Evolutionary conservation across 2,113 vertebrate species (phyloP).

Genomic region (Natator depressus): DNA sequence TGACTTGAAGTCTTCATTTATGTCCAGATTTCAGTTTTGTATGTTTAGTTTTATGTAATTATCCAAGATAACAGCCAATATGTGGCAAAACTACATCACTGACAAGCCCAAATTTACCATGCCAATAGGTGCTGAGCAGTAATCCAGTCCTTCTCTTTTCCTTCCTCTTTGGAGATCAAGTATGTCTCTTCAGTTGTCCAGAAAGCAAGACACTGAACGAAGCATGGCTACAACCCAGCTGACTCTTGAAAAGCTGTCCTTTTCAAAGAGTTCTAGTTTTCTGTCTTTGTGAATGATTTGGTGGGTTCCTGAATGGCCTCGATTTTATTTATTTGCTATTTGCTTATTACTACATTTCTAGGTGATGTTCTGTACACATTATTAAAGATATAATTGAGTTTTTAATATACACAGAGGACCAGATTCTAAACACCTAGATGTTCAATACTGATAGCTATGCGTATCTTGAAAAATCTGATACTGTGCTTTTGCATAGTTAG

Average conservation of each 20-base stretch:
- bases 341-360: background rate
- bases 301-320: background rate
- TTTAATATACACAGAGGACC: background rate
- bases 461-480: background rate
- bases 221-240: too few relatives aligned
- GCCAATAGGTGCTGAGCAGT: background rate
- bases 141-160: accelerated
- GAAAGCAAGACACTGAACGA: background rate
- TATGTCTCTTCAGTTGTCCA: background rate
- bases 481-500: background rate
- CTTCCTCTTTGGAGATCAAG: background rate
- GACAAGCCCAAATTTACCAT: background rate
- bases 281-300: background rate
- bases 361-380: background rate
- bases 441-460: background rate
- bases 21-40: background rate
- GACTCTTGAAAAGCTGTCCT: background rate
- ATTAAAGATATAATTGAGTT: background rate
- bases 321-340: background rate
- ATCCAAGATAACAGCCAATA: background rate
- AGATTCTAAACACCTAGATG: background rate
- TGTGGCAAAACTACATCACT: background rate
- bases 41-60: background rate
- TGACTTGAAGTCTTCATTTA: background rate
- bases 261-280: background rate